Base-by-base conservation (phyloP, 2,888 invertebrate species). In the Neuroscelio doddi region DNA sequence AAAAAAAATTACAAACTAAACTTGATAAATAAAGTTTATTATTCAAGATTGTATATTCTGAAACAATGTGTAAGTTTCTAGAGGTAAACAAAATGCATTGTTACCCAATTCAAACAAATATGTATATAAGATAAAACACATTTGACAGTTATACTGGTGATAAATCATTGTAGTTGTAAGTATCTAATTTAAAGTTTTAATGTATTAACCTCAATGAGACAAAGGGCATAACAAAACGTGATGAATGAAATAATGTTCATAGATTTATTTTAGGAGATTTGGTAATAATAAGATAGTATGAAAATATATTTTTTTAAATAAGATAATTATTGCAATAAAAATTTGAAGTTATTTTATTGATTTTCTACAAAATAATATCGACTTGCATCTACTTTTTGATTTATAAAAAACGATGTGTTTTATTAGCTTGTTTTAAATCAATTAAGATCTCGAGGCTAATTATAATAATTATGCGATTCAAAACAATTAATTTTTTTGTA, bases 161-260 rank as follows among this genome's bases (percentile, higher is more conserved):
- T 16, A 38, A 38, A 38, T 16, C 8, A 16, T n/a, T 10, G 12
- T 32, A 12, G 32, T 10, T 38, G 15, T 38, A 38, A 38, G 16
- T 38, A 38, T 7, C 10, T 32, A 32, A 32, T 32, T 32, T 12
- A 32, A 1, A 10, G 12, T 29, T 7, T 29, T 5, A 3, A n/a
- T 29, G 10, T 29, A 32, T 4, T 12, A 32, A n/a, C 32, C 3
- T 32, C 12, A 32, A 32, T 1, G 9, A 7, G 32, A 32, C 32
- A 1, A 32, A 32, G 29, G 32, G 32, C 32, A 32, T 12, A 7
- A 3, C 1, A 32, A 32, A 32, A 12, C 32, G 32, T 32, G 32
- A 32, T 32, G 12, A 29, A 24, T 32, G 50, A 56, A 64, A 53
- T 51, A 64, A 59, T 56, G 42, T 49, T 62, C 58, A 51, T 68